Evolutionary conservation across 1,140 invertebrate genomes (phyloP), one percentile per base, ranked within the genome.

Genomic region (Lucilia cuprina): DNA sequence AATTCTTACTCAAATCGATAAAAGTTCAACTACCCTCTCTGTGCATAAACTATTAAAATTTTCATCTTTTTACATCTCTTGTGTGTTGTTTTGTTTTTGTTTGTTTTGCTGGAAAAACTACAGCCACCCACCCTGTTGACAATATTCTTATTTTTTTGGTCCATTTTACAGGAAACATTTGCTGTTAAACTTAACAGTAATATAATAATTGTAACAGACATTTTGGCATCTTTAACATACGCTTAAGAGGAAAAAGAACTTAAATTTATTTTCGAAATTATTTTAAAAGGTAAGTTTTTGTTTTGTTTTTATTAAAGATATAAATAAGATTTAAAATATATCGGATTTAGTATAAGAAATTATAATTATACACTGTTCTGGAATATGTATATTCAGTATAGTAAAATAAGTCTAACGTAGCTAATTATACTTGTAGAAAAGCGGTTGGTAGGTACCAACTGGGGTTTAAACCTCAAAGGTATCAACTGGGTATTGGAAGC

Each of bases 21-120:
- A 80, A 80, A 25, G 77, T 49, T 80, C 77, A 80, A 50, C 77
- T 49, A 50, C 41, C 41, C 77, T 50, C 75, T 47, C 35, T 41
- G 65, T 70, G 19, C 65, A 70, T 21, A 70, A 70, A 70, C 65
- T 70, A 70, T 70, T 30, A 70, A 21, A 19, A 70, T 70, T 70
- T 70, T 70, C 65, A 70, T 70, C 65, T 70, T 70, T 70, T 70
- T 21, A 21, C 65, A 70, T 70, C 65, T 70, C 65, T 70, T 21
- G 55, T 60, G 55, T 60, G 55, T 60, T 60, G 55, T 60, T n/a
- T 60, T 7, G n/a, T n/a, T n/a, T 14, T n/a, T 60, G 14, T n/a
- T 17, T 7, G 13, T 60, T n/a, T n/a, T 60, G 14, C 14, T 70
- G n/a, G n/a, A 25, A 70, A 70, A 70, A 70, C 65, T 70, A 70